Evolutionary conservation across 2,113 vertebrate genomes (phyloP).

Genomic region (Collichthys lucidus): DNA sequence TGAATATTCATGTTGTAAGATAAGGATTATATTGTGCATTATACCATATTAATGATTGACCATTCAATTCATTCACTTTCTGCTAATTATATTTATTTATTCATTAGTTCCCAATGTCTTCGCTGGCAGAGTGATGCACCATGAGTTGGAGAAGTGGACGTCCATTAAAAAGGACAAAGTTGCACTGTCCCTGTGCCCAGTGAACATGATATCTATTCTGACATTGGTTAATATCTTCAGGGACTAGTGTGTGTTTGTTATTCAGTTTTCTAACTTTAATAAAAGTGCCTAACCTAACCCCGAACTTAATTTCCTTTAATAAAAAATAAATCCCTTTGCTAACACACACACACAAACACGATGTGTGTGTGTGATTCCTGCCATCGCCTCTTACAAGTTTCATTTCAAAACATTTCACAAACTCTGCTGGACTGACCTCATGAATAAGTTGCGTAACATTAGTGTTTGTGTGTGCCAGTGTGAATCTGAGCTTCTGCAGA

Average conservation of each 20-base stretch:
- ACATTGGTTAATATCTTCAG: neutral
- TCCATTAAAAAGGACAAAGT: no score
- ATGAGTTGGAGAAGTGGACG: no score
- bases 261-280: no score
- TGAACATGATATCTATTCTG: no score
- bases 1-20: no score
- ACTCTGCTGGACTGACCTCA: slow-evolving; percentile 24
- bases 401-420: slow-evolving; percentile 1
- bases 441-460: slow-evolving; percentile 46
- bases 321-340: neutral
- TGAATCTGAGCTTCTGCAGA: slow-evolving; percentile 48
- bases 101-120: neutral
- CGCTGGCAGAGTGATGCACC: no score
- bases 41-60: neutral
- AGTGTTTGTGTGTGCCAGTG: slow-evolving; percentile 35
- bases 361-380: neutral
- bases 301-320: no score
- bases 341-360: neutral
- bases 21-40: no score
- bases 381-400: neutral
- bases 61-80: neutral
- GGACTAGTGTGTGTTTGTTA: no score
- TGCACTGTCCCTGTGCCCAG: neutral
- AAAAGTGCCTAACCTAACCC: neutral
- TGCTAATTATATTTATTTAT: neutral